These are phyloP conservation scores for Drosophila rhopaloa DNA, from an alignment of 1,140 invertebrate species.

Conservation along the genomic window DNA sequence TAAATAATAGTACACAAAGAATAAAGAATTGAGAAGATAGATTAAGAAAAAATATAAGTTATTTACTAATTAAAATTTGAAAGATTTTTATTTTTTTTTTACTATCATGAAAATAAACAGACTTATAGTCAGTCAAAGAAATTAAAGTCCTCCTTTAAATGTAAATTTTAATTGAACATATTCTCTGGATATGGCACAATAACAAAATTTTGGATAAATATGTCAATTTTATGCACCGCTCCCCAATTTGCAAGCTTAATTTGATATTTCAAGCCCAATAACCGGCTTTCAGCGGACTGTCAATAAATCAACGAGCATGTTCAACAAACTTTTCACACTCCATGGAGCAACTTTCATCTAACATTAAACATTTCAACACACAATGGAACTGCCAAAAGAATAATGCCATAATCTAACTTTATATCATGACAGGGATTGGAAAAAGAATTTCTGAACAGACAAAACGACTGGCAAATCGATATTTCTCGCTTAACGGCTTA, in stretches of 20 bases:
- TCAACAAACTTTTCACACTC: constrained; percentile 33
- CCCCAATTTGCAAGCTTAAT: constrained; percentile 25
- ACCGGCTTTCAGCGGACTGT: constrained; percentile 42
- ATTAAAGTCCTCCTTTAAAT: too few species aligned
- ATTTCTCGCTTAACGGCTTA: constrained; percentile 28
- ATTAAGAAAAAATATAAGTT: not conserved
- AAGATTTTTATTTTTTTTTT: not conserved
- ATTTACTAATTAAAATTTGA: not conserved
- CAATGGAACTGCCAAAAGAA: constrained; percentile 40
- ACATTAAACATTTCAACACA: constrained; percentile 28
- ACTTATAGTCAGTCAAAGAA: not conserved
- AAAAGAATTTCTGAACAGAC: constrained; percentile 17
- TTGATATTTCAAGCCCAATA: constrained; percentile 32
- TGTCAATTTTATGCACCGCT: not conserved
- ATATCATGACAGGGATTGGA: constrained; percentile 39
- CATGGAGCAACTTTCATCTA: constrained; percentile 30
- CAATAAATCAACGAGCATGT: constrained; percentile 48
- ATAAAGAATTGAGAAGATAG: too few species aligned
- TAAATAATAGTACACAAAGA: too few species aligned
- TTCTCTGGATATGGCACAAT: not conserved
- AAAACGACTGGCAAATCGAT: constrained; percentile 28
- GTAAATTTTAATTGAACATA: not conserved
- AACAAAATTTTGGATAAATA: not conserved
- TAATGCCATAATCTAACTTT: constrained; percentile 29
- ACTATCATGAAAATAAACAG: not conserved